Percentiles rank a stretch among this genome's conserved stretches.
Conservation (phyloP, 2,113 vertebrate genomes). For the Ceyx melanurus region DNA sequence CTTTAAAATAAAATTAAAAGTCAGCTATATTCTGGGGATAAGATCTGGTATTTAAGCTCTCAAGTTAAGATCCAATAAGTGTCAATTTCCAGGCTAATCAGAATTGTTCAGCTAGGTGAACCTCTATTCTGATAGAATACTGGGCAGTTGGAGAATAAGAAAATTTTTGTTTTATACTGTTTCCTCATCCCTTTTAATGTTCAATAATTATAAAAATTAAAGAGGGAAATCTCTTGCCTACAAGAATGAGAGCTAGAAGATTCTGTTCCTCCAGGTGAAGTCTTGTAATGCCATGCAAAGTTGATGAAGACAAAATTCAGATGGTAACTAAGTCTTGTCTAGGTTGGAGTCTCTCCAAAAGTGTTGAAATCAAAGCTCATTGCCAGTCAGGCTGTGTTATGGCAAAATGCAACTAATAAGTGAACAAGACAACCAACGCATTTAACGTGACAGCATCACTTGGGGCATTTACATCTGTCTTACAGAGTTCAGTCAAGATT, state of each 20-base stretch:
- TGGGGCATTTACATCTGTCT: background rate
- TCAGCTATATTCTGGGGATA: background rate
- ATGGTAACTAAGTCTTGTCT: background rate
- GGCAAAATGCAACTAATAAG: background rate
- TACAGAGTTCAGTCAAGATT: background rate
- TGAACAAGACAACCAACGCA: background rate
- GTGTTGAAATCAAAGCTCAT: background rate
- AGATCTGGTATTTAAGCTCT: background rate
- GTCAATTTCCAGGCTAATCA: background rate
- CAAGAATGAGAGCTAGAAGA: background rate
- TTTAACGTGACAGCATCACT: background rate
- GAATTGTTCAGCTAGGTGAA: background rate
- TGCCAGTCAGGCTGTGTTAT: background rate
- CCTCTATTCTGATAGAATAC: background rate
- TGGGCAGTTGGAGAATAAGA: background rate
- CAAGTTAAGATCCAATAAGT: background rate
- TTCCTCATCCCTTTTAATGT: background rate
- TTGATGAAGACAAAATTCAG: background rate
- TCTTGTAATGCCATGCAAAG: background rate
- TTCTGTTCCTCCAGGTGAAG: background rate
- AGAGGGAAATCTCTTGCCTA: background rate
- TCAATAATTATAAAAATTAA: background rate
- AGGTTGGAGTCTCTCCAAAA: background rate
- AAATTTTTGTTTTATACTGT: background rate
- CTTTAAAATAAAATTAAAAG: background rate